A percentile compares a stretch with the other conserved stretches of the same genome.
Conservation (phyloP, 2,888 invertebrate genomes). For the Pegoplata infirma region DNA sequence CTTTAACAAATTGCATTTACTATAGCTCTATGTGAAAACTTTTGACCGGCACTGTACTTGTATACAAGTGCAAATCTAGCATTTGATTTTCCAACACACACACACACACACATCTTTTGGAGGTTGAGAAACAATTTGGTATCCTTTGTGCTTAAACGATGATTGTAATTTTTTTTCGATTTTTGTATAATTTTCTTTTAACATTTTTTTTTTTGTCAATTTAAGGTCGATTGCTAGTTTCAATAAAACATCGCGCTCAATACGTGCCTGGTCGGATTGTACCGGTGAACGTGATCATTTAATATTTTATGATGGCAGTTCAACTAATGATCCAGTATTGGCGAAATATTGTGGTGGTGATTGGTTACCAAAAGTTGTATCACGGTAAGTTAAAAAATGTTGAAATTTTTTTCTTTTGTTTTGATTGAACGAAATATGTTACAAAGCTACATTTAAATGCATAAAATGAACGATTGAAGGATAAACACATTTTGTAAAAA, state of each 20-base stretch:
- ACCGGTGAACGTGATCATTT: conserved; percentile 89
- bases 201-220: too few species aligned
- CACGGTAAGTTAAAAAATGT: conserved; percentile 78
- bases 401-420: too few species aligned
- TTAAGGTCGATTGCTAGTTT: conserved; percentile 80
- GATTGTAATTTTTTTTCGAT: neutral
- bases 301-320: conserved; percentile 91
- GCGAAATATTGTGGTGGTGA: conserved; percentile 94
- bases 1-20: too few species aligned
- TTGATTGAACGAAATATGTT: too few species aligned
- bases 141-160: conserved; percentile 7
- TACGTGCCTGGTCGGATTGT: conserved; percentile 90
- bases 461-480: too few species aligned
- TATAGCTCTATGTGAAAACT: too few species aligned
- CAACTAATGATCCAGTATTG: conserved; percentile 89
- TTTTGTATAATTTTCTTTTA: conserved; percentile 1
- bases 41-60: too few species aligned
- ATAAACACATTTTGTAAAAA: too few species aligned
- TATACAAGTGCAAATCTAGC: too few species aligned
- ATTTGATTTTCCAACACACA: too few species aligned
- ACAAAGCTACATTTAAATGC: too few species aligned
- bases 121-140: neutral
- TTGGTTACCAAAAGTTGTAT: conserved; percentile 88
- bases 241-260: conserved; percentile 85
- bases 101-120: too few species aligned